Base-by-base conservation (phyloP, 30 jellyfish, hydroid and myxozoan species). In the Clytia hemisphaerica region DNA sequence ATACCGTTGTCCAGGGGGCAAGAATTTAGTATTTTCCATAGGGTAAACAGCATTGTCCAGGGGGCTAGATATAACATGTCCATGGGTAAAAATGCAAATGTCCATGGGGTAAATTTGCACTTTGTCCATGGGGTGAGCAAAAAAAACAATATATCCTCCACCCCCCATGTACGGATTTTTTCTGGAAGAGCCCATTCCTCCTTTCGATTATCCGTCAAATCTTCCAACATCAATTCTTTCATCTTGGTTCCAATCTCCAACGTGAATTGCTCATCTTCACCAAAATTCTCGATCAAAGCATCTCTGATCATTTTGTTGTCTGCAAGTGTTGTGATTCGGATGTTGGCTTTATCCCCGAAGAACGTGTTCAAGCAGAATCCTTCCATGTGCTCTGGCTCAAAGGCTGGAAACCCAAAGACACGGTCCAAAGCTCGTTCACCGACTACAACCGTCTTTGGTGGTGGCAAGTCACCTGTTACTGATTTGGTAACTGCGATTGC, bases 311-410 rank as follows among this genome's bases (percentile, higher is more conserved):
- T 79, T 21, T 25, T 32, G 6, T 78, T 63, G 5, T 78, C 44
- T 14, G 93, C 93, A 49, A 79, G 67, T 7, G 93, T 79, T 18
- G 93, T 79, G 76, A 79, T 79, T 29, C 93, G 47, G 84, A 79
- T 69, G 12, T 68, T 84, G 16, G 93, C 80, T 37, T 79, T 75
- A 27, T 79, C 93, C 26, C 93, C 93, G 33, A 79, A 79, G 49
- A 79, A 79, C 61, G 31, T 40, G 4, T 72, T 80, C 80, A 79
- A 16, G 50, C 81, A 58, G 84, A 79, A 79, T n/a, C n/a, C n/a
- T 16, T 55, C 93, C 67, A 68, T 79, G 34, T 71, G 68, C 30
- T 68, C 49, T 0, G 93, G 93, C 19, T 79, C 18, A 45, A 79
- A 79, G 68, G 63, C 80, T 32, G 63, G 80, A 79, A 76, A n/a